Evolutionary conservation across 2,888 invertebrate genomes (phyloP), one percentile per base, ranked within the genome.

Genomic region (Spodoptera littoralis): DNA sequence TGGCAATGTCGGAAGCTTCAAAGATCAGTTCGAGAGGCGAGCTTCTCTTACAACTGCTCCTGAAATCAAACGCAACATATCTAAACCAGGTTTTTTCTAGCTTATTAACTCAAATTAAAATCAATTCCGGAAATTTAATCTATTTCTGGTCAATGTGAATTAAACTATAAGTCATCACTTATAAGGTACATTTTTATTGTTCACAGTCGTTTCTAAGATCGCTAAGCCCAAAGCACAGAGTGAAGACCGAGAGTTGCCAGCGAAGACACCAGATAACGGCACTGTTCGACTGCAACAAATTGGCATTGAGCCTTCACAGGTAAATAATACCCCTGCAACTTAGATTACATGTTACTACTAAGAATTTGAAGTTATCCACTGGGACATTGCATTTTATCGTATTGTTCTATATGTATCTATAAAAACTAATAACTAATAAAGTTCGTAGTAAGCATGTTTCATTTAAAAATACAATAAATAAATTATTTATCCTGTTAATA

Each of bases 1-100:
- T 42, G 97, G 98, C 13, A 98, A 97, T 87, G 98, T 98, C 1
- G 97, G 97, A 57, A 98, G 97, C 84, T 98, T 97, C 78, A 98
- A 98, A 80, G 97, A 97, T 81, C 98, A 97, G 80, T 98, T 98
- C 84, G 98, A 98, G 88, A 95, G 97, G 58, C 96, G 97, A 88
- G 97, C 97, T 0, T 97, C 96, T 53, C 93, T 96, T 46, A 92
- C 95, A 0, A 84, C 93, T 1, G 83, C 92, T 3, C 94, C 95
- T 2, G 94, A 95, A 60, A 80, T 91, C 53, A 94, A 94, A 75
- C 89, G 93, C 41, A 91, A 88, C 66, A 83, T 90, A 43, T 84
- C 92, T 45, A 94, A 94, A 81, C 91, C 94, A 78, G 92, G 94
- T 92, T 42, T 11, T 9, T 9, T 36, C 9, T 2, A 36, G 27